phyloP scores from a whole-genome alignment of 2,797 vertebrate species.

The Microctenopoma lineatum region DNA sequence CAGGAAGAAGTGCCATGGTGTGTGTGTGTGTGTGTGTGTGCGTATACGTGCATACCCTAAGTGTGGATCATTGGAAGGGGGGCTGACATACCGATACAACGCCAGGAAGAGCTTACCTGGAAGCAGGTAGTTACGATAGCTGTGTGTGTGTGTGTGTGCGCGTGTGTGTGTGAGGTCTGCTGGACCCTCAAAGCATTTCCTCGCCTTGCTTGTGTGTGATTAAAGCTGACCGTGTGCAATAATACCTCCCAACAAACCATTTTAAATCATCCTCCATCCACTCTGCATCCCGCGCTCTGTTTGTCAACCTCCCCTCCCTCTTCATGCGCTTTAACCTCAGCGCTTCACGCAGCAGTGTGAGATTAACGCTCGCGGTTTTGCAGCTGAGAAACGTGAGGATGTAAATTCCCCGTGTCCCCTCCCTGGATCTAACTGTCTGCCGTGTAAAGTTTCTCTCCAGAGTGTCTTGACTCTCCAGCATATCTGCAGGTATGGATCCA shows the following conservation, averaged over 20 bases:
- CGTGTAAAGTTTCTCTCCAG: conserved; percentile 1
- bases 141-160: conserved; percentile 21
- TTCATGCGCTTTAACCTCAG: conserved; percentile 23
- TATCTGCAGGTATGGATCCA: conserved; percentile 64
- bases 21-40: conserved; percentile 61
- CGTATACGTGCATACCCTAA: conserved; percentile 62
- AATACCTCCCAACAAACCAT: conserved; percentile 60
- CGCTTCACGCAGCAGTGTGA: conserved; percentile 49
- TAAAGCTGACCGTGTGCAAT: conserved; percentile 64
- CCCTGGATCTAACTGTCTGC: neutral
- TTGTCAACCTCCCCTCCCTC: conserved; percentile 35
- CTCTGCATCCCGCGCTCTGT: conserved; percentile 14
- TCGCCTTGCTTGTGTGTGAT: conserved; percentile 62
- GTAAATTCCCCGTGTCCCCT: neutral
- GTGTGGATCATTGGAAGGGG: conserved; percentile 61
- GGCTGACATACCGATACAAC: conserved; percentile 67
- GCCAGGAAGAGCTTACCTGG: conserved; percentile 72
- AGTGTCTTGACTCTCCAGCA: conserved; percentile 13
- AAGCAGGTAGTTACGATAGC: conserved; percentile 64
- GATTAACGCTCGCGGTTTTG: conserved; percentile 6
- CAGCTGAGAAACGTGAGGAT: conserved; percentile 28
- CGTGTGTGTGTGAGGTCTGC: conserved; percentile 64
- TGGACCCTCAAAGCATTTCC: conserved; percentile 66
- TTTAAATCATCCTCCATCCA: conserved; percentile 55
- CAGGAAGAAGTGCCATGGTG: conserved; percentile 74